Evolutionary conservation across 1,140 invertebrate genomes (phyloP).

Genomic region (Calosoma granatense): DNA sequence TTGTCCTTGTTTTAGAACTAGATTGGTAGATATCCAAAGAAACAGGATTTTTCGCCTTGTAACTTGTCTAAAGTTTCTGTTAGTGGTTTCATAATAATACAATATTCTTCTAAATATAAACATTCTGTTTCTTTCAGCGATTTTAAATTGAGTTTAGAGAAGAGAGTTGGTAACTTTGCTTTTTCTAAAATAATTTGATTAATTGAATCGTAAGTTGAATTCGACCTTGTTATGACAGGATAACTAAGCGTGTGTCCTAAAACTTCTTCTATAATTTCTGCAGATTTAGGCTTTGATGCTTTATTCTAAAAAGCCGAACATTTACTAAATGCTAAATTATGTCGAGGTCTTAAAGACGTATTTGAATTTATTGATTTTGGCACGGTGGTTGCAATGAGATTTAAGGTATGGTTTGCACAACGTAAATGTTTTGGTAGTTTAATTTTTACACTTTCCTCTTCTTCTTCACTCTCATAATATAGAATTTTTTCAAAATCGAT

Average conservation of each 20-base stretch:
- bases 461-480: not conserved
- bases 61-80: not conserved
- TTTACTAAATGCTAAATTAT: not conserved
- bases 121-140: constrained; percentile 5
- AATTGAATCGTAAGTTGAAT: constrained; percentile 15
- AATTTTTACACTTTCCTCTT: not conserved
- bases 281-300: constrained; percentile 13
- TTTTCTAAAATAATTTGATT: constrained; percentile 11
- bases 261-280: constrained; percentile 12
- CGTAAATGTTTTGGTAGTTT: not conserved
- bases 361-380: not conserved
- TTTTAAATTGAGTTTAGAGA: not conserved
- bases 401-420: not conserved
- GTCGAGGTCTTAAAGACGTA: not conserved
- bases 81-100: not conserved
- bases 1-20: too few relatives aligned
- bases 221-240: constrained; percentile 17
- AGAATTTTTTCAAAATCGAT: not conserved
- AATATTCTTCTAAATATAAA: constrained; percentile 15
- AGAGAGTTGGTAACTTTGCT: not conserved
- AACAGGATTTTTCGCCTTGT: not conserved
- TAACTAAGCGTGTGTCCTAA: constrained; percentile 12
- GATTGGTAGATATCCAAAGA: not conserved
- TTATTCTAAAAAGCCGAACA: constrained; percentile 15
- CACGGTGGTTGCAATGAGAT: not conserved